phyloP scores from a whole-genome alignment of 2,797 vertebrate genomes.

The Coracias cyanogaster region DNA sequence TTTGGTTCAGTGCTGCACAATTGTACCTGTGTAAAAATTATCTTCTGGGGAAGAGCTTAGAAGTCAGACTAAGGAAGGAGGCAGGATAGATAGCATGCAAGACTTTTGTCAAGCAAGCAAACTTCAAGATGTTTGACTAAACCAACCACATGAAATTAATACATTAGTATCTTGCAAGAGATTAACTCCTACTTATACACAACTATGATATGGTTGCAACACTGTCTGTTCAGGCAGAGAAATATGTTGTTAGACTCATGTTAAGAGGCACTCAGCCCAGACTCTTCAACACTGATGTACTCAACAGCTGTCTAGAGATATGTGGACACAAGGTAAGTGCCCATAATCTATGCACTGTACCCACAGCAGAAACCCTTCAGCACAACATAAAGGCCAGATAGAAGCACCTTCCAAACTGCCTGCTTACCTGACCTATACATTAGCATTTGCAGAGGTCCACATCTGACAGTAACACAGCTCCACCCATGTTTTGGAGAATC shows the following conservation, averaged over 20 bases:
- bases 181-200: not conserved
- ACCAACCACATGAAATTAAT: not conserved
- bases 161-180: not conserved
- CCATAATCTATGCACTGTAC: not conserved
- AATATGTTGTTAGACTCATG: not conserved
- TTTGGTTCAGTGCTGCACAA: not conserved
- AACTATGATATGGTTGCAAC: not conserved
- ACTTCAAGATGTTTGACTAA: not conserved
- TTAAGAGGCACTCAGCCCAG: not conserved
- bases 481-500: not conserved
- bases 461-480: not conserved
- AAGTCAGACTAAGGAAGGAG: not conserved
- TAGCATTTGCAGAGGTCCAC: not conserved
- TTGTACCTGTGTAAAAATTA: not conserved
- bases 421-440: not conserved
- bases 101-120: not conserved
- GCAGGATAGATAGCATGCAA: not conserved
- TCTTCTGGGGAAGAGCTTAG: not conserved
- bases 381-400: not conserved
- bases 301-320: not conserved
- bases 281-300: not conserved
- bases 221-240: not conserved
- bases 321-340: fast-evolving
- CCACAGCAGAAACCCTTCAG: not conserved
- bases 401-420: not conserved